These are phyloP conservation scores for Pandion haliaetus DNA, from an alignment of 2,113 vertebrate genomes.

Conservation along the genomic window DNA sequence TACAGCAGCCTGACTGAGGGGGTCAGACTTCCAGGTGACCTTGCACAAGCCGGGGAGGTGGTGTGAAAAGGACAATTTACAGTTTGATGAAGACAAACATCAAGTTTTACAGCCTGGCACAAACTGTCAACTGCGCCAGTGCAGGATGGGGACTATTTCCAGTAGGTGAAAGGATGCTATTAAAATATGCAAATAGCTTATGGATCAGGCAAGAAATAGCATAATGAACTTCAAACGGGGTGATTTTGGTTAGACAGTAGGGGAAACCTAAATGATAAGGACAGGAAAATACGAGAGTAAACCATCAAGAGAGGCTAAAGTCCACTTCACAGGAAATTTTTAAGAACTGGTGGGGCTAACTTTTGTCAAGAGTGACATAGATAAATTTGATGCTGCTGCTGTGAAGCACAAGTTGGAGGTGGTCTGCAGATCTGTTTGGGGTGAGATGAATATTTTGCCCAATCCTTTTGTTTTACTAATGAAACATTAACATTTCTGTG, in stretches of 20 bases:
- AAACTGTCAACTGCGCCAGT: neutral
- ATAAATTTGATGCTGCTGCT: neutral
- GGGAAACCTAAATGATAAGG: neutral
- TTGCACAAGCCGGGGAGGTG: neutral
- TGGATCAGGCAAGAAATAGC: neutral
- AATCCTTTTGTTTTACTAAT: neutral
- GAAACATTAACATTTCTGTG: neutral
- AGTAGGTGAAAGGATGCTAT: neutral
- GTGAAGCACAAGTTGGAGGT: neutral
- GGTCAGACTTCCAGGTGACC: neutral
- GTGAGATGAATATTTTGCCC: neutral
- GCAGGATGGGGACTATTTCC: neutral
- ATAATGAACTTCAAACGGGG: neutral
- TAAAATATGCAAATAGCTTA: neutral
- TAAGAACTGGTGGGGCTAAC: neutral
- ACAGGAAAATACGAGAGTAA: neutral
- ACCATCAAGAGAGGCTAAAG: neutral
- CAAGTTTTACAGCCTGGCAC: neutral
- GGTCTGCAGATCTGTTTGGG: neutral
- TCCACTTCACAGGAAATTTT: neutral
- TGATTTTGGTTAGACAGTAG: neutral
- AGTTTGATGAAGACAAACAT: neutral
- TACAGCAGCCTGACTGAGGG: neutral
- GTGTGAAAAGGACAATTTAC: neutral
- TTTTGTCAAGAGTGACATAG: neutral